phyloP scores from a whole-genome alignment of 2,888 invertebrate species.

The Drosophila prostipennis region DNA sequence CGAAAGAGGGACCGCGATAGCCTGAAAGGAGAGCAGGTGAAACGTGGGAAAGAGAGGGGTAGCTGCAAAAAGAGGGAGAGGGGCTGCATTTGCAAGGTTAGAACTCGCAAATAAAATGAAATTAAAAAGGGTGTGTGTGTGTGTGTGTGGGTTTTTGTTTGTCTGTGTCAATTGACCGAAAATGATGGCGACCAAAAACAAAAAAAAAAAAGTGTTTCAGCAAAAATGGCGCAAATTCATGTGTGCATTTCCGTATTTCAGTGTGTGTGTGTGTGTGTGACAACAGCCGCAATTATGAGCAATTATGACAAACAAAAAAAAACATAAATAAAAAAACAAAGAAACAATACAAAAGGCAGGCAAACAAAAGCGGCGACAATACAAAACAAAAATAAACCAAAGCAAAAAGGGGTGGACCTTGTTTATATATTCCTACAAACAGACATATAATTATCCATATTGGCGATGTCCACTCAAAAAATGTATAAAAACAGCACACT shows the following conservation, averaged over 20 bases:
- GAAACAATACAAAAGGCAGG: constrained; percentile 34
- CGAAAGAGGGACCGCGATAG: constrained; percentile 36
- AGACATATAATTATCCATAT: constrained; percentile 25
- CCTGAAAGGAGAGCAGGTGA: constrained; percentile 36
- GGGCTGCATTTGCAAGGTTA: constrained; percentile 29
- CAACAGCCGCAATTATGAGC: constrained; percentile 74
- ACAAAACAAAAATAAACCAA: constrained; percentile 19
- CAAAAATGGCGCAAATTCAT: constrained; percentile 63
- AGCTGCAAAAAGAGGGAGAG: not conserved
- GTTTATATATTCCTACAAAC: constrained; percentile 18
- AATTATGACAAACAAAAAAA: constrained; percentile 54
- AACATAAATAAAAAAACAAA: constrained; percentile 9
- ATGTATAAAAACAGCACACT: not conserved
- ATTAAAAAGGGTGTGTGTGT: constrained; percentile 13
- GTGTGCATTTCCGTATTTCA: constrained; percentile 1
- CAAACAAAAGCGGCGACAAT: constrained; percentile 18
- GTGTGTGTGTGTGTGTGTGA: constrained; percentile 10
- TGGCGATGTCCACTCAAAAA: constrained; percentile 16
- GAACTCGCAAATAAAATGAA: constrained; percentile 13
- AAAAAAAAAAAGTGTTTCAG: constrained; percentile 38
- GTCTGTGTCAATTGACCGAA: constrained; percentile 74
- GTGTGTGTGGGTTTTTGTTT: constrained; percentile 35
- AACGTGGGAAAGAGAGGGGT: not conserved
- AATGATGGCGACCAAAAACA: constrained; percentile 68
- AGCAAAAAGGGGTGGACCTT: constrained; percentile 30